Evolutionary conservation across 2,113 vertebrate genomes (phyloP).

Genomic region (Indicator maculatus): DNA sequence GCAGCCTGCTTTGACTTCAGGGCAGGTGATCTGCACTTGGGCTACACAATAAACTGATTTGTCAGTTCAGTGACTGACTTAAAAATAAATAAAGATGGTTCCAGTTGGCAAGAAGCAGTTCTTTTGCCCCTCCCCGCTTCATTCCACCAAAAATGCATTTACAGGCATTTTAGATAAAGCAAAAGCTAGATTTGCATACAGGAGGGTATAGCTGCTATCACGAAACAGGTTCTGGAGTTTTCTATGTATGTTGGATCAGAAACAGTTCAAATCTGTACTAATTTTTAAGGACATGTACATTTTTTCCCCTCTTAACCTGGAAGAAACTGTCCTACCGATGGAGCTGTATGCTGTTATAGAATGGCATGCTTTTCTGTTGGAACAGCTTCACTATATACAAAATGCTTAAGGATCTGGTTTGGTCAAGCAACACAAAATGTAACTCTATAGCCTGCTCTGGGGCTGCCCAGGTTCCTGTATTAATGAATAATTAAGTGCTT

Average conservation of each 20-base stretch:
- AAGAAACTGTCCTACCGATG: not conserved
- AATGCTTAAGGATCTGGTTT: not conserved
- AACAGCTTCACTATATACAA: not conserved
- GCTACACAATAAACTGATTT: constrained; percentile 6
- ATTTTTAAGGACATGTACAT: not conserved
- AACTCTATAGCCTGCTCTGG: not conserved
- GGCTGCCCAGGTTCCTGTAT: not conserved
- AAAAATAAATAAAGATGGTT: constrained; percentile 34
- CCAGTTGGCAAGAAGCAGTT: not conserved
- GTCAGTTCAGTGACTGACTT: constrained; percentile 10
- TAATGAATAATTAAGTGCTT: not conserved
- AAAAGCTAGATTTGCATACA: not conserved
- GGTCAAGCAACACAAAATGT: not conserved
- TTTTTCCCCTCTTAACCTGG: accelerated
- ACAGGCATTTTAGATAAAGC: not conserved
- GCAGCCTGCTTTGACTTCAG: not conserved
- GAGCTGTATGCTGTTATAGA: not conserved
- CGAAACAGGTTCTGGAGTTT: not conserved
- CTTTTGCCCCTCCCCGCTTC: not conserved
- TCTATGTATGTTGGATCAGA: not conserved
- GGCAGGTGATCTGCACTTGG: not conserved
- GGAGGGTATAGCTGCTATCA: accelerated
- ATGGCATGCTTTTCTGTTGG: not conserved
- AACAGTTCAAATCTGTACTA: not conserved
- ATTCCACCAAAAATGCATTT: not conserved